Evolutionary conservation across 2,113 vertebrate species (phyloP).

Genomic region (Rhodinocichla rosea): DNA sequence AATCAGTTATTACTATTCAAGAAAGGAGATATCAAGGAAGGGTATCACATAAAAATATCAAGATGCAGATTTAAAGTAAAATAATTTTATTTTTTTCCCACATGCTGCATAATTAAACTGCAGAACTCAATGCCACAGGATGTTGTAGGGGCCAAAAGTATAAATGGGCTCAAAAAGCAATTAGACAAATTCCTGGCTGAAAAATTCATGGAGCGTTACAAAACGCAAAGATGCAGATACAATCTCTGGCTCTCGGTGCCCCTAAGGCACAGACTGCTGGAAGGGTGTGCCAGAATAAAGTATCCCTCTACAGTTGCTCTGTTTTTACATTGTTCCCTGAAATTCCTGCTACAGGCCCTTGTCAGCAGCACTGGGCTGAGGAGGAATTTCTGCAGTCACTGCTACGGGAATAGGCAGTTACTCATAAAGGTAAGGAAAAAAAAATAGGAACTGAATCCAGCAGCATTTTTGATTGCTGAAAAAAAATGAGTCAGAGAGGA

Average conservation of each 20-base stretch:
- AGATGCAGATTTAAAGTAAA: neutral
- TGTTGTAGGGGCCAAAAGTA: conserved; percentile 47
- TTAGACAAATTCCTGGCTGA: conserved; percentile 66
- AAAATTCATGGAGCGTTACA: conserved; percentile 65
- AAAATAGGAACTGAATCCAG: neutral
- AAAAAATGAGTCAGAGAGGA: neutral
- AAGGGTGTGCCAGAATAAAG: conserved; percentile 52
- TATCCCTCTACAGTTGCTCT: neutral
- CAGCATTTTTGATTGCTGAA: neutral
- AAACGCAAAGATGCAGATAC: conserved; percentile 57
- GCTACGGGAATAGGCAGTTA: neutral
- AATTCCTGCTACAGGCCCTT: neutral
- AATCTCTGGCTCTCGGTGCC: conserved; percentile 39
- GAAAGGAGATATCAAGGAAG: neutral
- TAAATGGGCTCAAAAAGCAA: conserved; percentile 54
- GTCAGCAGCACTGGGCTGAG: neutral
- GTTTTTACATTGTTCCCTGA: neutral
- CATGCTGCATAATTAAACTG: neutral
- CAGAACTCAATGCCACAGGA: conserved; percentile 49
- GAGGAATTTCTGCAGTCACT: neutral
- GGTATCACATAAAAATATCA: neutral
- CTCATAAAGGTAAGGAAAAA: neutral
- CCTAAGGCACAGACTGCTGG: conserved; percentile 56
- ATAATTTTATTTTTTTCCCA: neutral
- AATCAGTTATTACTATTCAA: neutral